Base-by-base conservation (phyloP, 1,140 invertebrate genomes). In the Drosophila equinoxialis region DNA sequence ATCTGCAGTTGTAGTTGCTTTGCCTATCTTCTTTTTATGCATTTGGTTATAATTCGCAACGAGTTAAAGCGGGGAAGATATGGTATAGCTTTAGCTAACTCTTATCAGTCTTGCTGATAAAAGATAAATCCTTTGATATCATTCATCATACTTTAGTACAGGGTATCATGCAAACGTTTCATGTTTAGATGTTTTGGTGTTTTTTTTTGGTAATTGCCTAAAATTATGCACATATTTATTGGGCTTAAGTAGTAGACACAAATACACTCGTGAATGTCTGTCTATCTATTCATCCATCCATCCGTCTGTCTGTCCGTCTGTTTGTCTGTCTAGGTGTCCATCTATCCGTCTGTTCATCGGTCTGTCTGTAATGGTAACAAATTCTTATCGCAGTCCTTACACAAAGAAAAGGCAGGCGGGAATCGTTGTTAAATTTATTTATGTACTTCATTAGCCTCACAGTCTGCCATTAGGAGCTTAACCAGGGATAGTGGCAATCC, bases 361-460 rank as follows among this genome's bases (percentile, higher is more conserved):
- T 39, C 71, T 73, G 60, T 71, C 17, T 51, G 45, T 74, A 48
- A 35, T 55, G 71, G 54, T 68, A 74, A 73, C 69, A 59, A 51
- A 73, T 59, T 74, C 54, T 74, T 71, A 74, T 73, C 54, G 51
- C 61, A 30, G 65, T 30, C 68, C 54, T 74, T 54, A 74, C 70
- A 13, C 57, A 26, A 26, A 14, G 30, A 10, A 41, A 63, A 71
- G 57, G 45, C 65, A 51, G 17, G 45, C 64, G 7, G 62, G 63
- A 79, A 79, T 74, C 72, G 77, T 75, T 79, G 68, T 65, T 66
- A 70, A 75, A 74, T 79, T 79, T 51, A 51, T 51, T 51, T 51
- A 74, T 79, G 71, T 68, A 79, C 77, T 79, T 74, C 71, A 70
- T 79, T 74, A 74, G 63, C 33, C 55, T 62, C 42, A 42, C 71